A percentile compares a stretch with the other conserved stretches of the same genome.
Conservation (phyloP, 2,113 vertebrate genomes). For the Illadopsis cleaveri region DNA sequence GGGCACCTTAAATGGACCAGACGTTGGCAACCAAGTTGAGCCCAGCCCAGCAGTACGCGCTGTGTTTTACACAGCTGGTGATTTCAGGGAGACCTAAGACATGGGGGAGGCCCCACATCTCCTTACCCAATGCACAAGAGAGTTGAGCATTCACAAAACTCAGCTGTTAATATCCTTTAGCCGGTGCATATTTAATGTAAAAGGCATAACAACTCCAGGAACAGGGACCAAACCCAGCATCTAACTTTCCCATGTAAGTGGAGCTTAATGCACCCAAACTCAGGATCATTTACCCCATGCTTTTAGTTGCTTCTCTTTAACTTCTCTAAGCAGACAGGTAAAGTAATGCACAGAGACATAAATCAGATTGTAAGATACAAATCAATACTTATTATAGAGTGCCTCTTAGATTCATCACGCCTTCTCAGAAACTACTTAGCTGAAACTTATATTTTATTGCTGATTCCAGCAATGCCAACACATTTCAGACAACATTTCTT, state of each 20-base stretch:
- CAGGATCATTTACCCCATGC: not conserved
- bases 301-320: slow-evolving; percentile 45
- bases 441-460: slow-evolving; percentile 42
- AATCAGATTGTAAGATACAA: slow-evolving; percentile 49
- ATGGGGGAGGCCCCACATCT: not conserved
- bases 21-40: not conserved
- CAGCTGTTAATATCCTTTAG: not conserved
- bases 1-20: not conserved
- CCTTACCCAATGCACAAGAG: not conserved
- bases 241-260: not conserved
- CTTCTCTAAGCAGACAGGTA: slow-evolving; percentile 41
- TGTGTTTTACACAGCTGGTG: not conserved
- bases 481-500: not conserved
- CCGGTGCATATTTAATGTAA: not conserved
- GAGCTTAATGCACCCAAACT: slow-evolving; percentile 32
- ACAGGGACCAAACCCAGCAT: not conserved
- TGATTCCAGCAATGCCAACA: slow-evolving; percentile 38
- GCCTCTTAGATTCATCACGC: slow-evolving; percentile 25
- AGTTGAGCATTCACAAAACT: not conserved
- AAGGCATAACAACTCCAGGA: not conserved
- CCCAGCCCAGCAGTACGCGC: not conserved
- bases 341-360: slow-evolving; percentile 41
- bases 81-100: not conserved
- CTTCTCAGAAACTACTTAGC: slow-evolving; percentile 54
- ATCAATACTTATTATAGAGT: slow-evolving; percentile 58